phyloP scores from a whole-genome alignment of 2,797 vertebrate genomes.

The Lacerta viridis region DNA sequence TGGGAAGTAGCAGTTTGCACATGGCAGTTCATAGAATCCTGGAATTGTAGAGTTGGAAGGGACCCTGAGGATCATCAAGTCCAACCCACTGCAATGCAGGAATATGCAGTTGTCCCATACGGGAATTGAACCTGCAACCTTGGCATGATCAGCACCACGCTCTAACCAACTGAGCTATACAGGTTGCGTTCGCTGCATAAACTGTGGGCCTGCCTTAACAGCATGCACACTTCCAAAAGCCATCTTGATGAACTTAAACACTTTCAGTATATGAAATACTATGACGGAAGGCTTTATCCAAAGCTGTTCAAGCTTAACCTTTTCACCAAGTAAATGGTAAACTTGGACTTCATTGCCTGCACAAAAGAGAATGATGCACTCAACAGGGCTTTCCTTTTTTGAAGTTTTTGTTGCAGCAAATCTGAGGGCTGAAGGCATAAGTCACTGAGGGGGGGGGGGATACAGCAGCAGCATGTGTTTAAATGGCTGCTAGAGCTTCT shows the following conservation, averaged over 20 bases:
- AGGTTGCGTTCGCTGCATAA: no score
- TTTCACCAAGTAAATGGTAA: no score
- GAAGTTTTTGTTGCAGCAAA: not conserved
- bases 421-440: not conserved
- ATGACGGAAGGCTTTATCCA: not conserved
- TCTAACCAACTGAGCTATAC: no score
- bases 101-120: no score
- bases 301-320: not conserved
- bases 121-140: no score
- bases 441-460: no score
- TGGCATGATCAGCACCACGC: no score
- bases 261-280: not conserved
- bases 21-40: not conserved
- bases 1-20: not conserved
- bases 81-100: no score
- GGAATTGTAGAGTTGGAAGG: no score
- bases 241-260: not conserved
- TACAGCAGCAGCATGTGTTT: not conserved
- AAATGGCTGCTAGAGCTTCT: not conserved
- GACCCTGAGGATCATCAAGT: no score
- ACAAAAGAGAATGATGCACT: not conserved
- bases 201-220: not conserved
- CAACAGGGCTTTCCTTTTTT: not conserved
- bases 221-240: not conserved
- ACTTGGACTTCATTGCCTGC: not conserved